Conservation (phyloP, 2,888 invertebrate genomes). For the Tenthredo mesomela region DNA sequence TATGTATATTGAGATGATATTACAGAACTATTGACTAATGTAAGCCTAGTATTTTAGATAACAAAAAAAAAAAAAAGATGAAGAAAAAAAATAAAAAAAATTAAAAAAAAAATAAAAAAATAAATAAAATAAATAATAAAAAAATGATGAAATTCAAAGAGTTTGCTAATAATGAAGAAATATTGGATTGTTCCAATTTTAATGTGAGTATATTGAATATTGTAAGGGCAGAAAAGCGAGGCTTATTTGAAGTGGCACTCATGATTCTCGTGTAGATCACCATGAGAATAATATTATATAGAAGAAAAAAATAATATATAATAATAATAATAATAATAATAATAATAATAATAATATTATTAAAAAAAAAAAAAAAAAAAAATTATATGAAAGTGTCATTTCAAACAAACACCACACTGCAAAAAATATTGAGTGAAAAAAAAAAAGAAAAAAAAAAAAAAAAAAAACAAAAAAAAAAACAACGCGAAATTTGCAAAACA, state of each 20-base stretch:
- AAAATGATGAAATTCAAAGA: conserved; percentile 43
- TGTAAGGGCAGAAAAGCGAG: conserved; percentile 58
- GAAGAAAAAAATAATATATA: neutral
- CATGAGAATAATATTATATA: conserved; percentile 4
- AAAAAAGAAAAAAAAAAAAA: conserved; percentile 68
- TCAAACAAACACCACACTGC: conserved; percentile 50
- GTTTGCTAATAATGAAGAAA: conserved; percentile 55
- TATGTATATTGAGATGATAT: conserved; percentile 55
- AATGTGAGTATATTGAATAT: conserved; percentile 65
- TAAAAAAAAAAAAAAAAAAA: conserved; percentile 50
- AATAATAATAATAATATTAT: conserved; percentile 35
- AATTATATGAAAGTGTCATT: conserved; percentile 50
- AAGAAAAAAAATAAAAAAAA: conserved; percentile 38
- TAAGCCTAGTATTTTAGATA: conserved; percentile 72
- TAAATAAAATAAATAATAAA: conserved; percentile 20
- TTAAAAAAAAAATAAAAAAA: conserved; percentile 46
- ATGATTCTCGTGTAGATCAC: neutral
- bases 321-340: conserved; percentile 48
- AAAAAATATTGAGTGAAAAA: conserved; percentile 64
- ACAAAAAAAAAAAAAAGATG: conserved; percentile 57
- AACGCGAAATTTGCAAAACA: conserved; percentile 71
- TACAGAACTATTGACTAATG: conserved; percentile 73
- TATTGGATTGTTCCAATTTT: conserved; percentile 69
- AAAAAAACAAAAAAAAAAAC: too few relatives aligned
- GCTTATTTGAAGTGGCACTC: conserved; percentile 48